Evolutionary conservation across 2,888 invertebrate species (phyloP), one percentile per base, ranked within the genome.

Genomic region (Mythimna ferrago): DNA sequence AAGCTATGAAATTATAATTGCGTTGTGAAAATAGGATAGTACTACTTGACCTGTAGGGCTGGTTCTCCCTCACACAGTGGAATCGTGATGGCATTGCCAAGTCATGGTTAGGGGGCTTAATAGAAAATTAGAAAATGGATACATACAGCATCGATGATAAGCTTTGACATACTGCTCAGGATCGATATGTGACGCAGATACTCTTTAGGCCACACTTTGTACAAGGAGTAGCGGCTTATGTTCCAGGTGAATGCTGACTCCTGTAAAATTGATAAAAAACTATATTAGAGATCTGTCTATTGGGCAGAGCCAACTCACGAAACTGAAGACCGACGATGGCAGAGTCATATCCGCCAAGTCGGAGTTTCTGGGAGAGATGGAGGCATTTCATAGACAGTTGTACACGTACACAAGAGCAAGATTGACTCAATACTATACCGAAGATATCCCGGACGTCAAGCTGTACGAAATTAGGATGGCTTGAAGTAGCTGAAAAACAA

Each of bases 111-210:
- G 48, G 16, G 16, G 16, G 16, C 6, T 53, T 26, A 26, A 26
- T 26, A 26, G 26, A 26, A 26, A 26, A 10, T 32, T 66, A 54
- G 5, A 54, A 72, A 62, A 32, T 2, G 11, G 26, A 53, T 78
- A 85, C 90, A 84, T 81, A 93, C 93, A 74, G 86, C 86, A 5
- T 93, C 94, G 0, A 90, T 80, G 0, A 94, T 80, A 4, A 93
- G 88, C 2, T 82, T 80, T 0, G 91, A 71, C 90, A 94, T 91
- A 1, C 90, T 74, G 41, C 80, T 82, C 16, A 94, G 88, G 7
- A 91, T 74, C 66, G 82, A 78, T 3, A 94, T 67, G 65, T 94
- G 94, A 0, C 94, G 91, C 4, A 85, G 57, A 3, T 94, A 82
- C 67, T 93, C 87, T 0, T 73, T 64, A 0, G 93, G 93, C 82